Base-by-base conservation (phyloP, 2,113 vertebrate genomes). In the Gnathonemus echidnorhynchus region DNA sequence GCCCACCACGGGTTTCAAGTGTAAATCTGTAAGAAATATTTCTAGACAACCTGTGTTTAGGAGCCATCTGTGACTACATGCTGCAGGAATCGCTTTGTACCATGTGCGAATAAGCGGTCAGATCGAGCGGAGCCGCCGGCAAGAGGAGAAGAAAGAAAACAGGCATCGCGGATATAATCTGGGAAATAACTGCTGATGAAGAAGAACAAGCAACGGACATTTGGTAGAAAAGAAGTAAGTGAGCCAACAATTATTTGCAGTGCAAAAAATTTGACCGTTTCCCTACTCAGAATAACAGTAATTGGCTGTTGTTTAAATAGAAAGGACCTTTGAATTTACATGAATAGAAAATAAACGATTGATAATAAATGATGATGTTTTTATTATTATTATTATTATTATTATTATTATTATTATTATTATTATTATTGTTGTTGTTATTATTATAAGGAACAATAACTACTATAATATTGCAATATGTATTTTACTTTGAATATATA, bases 181-280 rank as follows among this genome's bases (percentile, higher is more conserved):
- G 70, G 87, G 88, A 91, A 85, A 88, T 88, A 90, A 90, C 92
- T 90, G 89, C 93, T 89, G 88, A 93, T 93, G 94, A 94, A 91
- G 93, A 93, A 89, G 48, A 91, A 56, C 88, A 90, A 91, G 86
- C 91, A 90, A 89, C 1, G 92, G 90, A 88, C 94, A 94, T 92
- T 94, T 94, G 95, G 93, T 94, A 95, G 93, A 86, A 88, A 91
- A 96, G 94, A 95, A 96, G 96, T 96, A 94, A 95, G 95, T 94
- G 90, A 45, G 70, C 8, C 70, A 39, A 35, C 1, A 90, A 24
- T 89, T 77, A 48, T 86, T 86, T 11, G 21, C 8, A 21, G 35
- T 39, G 35, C 74, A 39, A 80, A 83, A 8, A 84, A 11, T 45
- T 45, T 8, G 24, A 83, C 77, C 10, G 52, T 39, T 39, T 89